Base-by-base conservation (phyloP, 2,113 vertebrate species). In the Melospiza melodia region DNA sequence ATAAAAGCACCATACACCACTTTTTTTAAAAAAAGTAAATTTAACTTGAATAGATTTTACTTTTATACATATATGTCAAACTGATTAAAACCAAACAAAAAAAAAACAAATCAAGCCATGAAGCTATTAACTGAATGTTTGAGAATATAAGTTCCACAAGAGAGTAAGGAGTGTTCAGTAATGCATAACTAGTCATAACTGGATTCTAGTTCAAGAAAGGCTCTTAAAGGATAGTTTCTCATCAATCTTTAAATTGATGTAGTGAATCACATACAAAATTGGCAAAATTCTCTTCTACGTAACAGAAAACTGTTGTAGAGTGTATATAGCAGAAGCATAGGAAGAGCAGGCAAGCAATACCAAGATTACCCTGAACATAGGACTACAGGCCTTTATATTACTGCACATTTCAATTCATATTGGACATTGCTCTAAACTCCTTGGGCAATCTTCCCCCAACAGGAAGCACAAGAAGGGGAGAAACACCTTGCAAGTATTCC, bases 171-270 rank as follows among this genome's bases (percentile, higher is more conserved):
- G 39, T 28, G 37, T 66, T 96, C 52, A 84, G 81, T 92, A 96
- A 91, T 76, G 86, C 84, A 89, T 97, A 97, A 96, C 94, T 96
- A 95, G 94, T 93, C 92, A 44, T 37, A 93, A 77, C 46, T 77
- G 84, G 87, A 88, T 86, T 93, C 68, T 52, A 84, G 58, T 33
- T 88, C 21, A 68, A 51, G 21, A 23, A 68, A 79, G 5, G 25
- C 37, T 89, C 85, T 77, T 72, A 63, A 46, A 69, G 14, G 2
- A 67, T 4, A 65, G 41, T 71, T 87, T 80, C 43, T 57, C 67
- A 86, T 35, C 58, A 59, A 31, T 85, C 75, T 77, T 76, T 23
- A 83, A 83, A 91, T 1, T 30, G n/a, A 80, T 14, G 15, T 51
- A 80, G 41, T 24, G 6, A 77, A 84, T 62, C 46, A 48, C 23